Percentiles rank a stretch among this genome's conserved stretches.
Evolutionary conservation across 2,888 invertebrate species (phyloP).

Genomic region (Tribolium freemani): DNA sequence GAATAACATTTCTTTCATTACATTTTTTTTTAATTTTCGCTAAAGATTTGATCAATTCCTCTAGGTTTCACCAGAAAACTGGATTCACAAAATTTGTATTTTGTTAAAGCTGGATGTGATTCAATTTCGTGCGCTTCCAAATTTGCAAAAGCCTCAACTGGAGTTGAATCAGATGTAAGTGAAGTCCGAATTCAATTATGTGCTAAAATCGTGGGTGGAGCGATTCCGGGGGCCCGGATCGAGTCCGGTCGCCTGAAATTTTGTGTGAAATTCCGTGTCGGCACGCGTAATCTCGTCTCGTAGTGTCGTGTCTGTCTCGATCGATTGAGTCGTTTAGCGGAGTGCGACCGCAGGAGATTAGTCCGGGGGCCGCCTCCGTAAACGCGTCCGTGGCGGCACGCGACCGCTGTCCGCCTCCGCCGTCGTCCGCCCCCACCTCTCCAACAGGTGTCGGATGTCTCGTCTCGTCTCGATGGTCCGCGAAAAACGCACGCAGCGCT

Average conservation of each 20-base stretch:
- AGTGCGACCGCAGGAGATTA: conserved; percentile 44
- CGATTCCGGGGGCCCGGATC: not conserved
- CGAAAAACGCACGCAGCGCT: conserved; percentile 47
- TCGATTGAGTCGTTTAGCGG: conserved; percentile 53
- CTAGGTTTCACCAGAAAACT: no score
- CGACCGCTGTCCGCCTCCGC: conserved; percentile 65
- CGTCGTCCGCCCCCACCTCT: conserved; percentile 33
- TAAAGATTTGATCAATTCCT: no score
- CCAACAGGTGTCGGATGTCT: conserved; percentile 47
- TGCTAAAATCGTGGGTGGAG: no score
- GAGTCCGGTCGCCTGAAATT: not conserved
- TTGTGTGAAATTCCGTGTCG: conserved; percentile 1
- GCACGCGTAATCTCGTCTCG: conserved; percentile 44
- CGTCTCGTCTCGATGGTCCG: not conserved
- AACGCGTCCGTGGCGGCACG: conserved; percentile 59
- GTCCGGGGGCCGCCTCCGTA: conserved; percentile 52
- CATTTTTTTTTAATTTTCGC: no score
- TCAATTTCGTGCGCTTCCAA: no score
- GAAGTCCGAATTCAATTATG: no score
- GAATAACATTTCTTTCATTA: no score
- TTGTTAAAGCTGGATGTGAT: no score
- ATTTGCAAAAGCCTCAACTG: no score
- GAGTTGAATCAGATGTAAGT: no score
- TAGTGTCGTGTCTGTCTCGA: conserved; percentile 48
- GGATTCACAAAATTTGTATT: no score